Evolutionary conservation across 2,797 vertebrate genomes (phyloP).

Genomic region (Poecilia gillii): DNA sequence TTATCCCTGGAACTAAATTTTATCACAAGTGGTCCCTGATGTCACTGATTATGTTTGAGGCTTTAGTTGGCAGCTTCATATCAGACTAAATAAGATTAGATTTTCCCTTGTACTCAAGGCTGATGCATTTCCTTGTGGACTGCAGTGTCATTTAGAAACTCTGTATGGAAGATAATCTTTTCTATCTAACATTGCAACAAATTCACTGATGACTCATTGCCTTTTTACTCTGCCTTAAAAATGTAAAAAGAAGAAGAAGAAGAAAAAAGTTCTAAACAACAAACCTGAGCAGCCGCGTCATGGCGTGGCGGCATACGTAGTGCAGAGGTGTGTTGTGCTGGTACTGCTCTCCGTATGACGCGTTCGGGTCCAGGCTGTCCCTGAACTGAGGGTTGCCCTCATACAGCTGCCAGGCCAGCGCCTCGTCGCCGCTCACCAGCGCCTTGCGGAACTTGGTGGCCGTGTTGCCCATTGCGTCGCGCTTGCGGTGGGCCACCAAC

Average conservation of each 20-base stretch:
- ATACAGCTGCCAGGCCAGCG: constrained; percentile 96
- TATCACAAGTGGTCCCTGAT: background rate
- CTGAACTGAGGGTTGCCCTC: constrained; percentile 97
- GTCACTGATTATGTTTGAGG: background rate
- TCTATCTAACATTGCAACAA: background rate
- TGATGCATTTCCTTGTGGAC: constrained; percentile 4
- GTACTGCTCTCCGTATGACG: constrained; percentile 97
- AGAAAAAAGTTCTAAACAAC: constrained; percentile 4
- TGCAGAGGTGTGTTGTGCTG: constrained; percentile 98
- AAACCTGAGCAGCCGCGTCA: constrained; percentile 95
- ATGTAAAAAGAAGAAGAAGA: background rate
- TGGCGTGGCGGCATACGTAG: constrained; percentile 95
- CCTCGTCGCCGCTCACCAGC: constrained; percentile 95
- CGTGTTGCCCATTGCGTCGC: constrained; percentile 93
- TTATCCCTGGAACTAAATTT: background rate
- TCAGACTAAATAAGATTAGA: constrained; percentile 14
- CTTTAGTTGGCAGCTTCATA: constrained; percentile 18
- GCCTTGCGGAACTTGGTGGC: constrained; percentile 99
- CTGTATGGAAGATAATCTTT: background rate
- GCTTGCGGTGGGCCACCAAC: constrained; percentile 37
- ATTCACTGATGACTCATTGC: background rate
- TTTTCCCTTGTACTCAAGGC: background rate
- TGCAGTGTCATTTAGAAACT: background rate
- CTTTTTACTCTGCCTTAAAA: constrained; percentile 1
- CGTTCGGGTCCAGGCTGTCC: constrained; percentile 96